Evolutionary conservation across 2,888 invertebrate species (phyloP).

Genomic region (Boloria euphrosyne): DNA sequence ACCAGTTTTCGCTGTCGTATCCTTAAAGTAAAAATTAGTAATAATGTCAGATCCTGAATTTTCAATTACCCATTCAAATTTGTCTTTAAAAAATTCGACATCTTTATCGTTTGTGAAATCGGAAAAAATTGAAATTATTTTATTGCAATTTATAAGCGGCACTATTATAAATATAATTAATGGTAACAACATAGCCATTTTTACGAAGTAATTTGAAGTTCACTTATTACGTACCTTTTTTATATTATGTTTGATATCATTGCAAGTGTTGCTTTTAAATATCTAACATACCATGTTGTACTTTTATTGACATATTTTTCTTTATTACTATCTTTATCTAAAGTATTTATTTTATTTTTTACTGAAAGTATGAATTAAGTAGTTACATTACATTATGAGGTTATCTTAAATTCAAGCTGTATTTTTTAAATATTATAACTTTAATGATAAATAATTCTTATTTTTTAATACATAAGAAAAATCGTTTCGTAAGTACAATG

Average conservation of each 20-base stretch:
- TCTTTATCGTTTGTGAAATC: constrained; percentile 46
- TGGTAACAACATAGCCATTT: constrained; percentile 20
- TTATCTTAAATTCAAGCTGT: no score
- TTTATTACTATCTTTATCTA: background rate
- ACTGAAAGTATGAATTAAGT: background rate
- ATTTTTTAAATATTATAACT: no score
- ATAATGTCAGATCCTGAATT: constrained; percentile 45
- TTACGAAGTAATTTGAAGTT: constrained; percentile 3
- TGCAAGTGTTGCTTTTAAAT: background rate
- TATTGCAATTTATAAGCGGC: constrained; percentile 33
- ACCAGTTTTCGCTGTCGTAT: constrained; percentile 40
- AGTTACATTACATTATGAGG: no score
- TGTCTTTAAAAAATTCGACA: constrained; percentile 44
- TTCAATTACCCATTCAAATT: constrained; percentile 48
- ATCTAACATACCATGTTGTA: constrained; percentile 14
- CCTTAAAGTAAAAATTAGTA: constrained; percentile 45
- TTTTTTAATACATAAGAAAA: no score
- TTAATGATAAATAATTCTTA: no score
- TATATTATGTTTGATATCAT: background rate
- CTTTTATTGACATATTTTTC: background rate
- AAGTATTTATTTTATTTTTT: constrained; percentile 6
- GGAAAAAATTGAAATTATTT: constrained; percentile 45
- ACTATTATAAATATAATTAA: constrained; percentile 12
- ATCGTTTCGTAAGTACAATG: no score
- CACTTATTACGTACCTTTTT: background rate